Percentiles rank a stretch among this genome's conserved stretches.
These are phyloP conservation scores for Nymphalis polychloros DNA, from an alignment of 2,888 invertebrate species.

Conservation along the genomic window DNA sequence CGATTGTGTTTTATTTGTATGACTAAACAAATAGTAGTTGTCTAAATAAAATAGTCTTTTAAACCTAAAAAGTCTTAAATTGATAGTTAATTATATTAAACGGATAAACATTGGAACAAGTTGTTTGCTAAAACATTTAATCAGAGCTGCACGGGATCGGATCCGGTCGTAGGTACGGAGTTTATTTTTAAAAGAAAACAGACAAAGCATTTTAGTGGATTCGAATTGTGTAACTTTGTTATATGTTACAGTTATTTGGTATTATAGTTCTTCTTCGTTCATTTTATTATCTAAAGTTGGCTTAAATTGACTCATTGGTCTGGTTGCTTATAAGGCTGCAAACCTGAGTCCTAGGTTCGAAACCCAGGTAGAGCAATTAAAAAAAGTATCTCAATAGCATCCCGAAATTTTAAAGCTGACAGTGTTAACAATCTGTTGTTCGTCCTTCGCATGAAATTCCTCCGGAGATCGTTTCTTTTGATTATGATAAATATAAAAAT, in stretches of 20 bases:
- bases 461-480: too few relatives aligned
- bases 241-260: background rate
- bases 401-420: too few relatives aligned
- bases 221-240: background rate
- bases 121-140: slow-evolving; percentile 18
- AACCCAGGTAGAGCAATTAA: too few relatives aligned
- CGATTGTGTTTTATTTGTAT: background rate
- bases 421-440: too few relatives aligned
- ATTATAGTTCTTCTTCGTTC: background rate
- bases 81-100: background rate
- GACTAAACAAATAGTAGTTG: background rate
- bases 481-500: too few relatives aligned
- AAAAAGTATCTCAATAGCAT: too few relatives aligned
- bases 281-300: too few relatives aligned
- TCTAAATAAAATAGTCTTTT: background rate
- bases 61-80: background rate
- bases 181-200: slow-evolving; percentile 7
- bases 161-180: slow-evolving; percentile 2
- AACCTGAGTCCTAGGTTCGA: too few relatives aligned
- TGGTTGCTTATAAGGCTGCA: too few relatives aligned
- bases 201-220: background rate
- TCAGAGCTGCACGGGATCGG: slow-evolving; percentile 9
- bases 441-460: too few relatives aligned
- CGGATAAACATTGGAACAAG: background rate
- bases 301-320: too few relatives aligned